Base-by-base conservation (phyloP, 2,113 vertebrate species). In the Salvelinus namaycush region DNA sequence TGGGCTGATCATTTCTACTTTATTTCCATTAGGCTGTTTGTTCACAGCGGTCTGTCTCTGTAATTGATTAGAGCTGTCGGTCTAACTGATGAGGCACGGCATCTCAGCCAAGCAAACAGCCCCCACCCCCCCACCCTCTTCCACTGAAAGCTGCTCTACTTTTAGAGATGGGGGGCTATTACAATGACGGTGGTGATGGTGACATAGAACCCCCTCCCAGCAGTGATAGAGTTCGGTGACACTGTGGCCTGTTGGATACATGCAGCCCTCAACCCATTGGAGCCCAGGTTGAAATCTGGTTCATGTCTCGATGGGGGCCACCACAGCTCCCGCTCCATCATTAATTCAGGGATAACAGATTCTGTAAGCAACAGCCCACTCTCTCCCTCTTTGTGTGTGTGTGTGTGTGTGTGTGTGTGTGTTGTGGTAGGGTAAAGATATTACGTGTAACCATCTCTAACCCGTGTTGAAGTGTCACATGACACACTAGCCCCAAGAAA, bases 271-370 rank as follows among this genome's bases (percentile, higher is more conserved):
- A 89, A 87, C 92, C 92, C 87, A 18, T 78, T 91, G 92, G 92
- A 93, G 77, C 89, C 80, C 76, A 82, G 91, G 91, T 93, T 91
- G 89, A 94, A 93, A 93, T 93, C 91, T 93, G 91, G 91, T 91
- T 92, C 90, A 93, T 71, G 89, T 86, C 90, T 93, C 91, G 74
- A 86, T 80, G 76, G 92, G 90, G 89, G 72, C 89, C 76, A 72
- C 78, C 79, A 66, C 78, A 79, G 88, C 86, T 89, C 78, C 83
- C 71, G 81, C 82, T 81, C 75, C 83, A 91, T 90, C 90, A 92
- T 92, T 93, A 92, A 92, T 92, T 92, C 82, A 91, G 83, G 85
- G 81, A 89, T 87, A 90, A 88, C 77, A 83, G 62, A 85, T 87
- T 89, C 79, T 81, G 48, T 22, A 78, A 81, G 81, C 75, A 76